Evolutionary conservation across 2,797 vertebrate genomes (phyloP), one percentile per base, ranked within the genome.

Genomic region (Bradypodion pumilum): DNA sequence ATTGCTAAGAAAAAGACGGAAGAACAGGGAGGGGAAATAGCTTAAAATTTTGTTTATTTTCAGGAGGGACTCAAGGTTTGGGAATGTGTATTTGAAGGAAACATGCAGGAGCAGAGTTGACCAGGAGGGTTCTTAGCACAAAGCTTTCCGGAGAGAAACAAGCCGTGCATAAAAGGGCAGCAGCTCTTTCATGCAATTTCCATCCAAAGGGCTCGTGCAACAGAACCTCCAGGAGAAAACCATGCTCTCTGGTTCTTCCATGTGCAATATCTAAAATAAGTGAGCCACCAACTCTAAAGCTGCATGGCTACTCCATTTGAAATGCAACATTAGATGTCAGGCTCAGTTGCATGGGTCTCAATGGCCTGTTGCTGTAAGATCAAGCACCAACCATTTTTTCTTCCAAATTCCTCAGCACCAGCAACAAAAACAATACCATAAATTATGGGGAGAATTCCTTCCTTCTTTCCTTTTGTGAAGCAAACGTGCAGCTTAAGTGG

Each of bases 401-500:
- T 80, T 74, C 77, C 52, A 0, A 82, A 90, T 90, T 80, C 93
- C 91, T 88, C 52, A 85, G 89, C 81, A 87, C 83, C 82, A 91
- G 88, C 81, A 91, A n/a, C n/a, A 21, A 56, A 56, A 90, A 37
- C 91, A 79, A 72, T 77, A 93, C 88, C 84, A 87, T 91, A 89
- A 1, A 4, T 87, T 89, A 90, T 56, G 76, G 75, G 88, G 81
- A 87, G 63, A 46, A 78, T 68, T 84, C 73, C 46, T 84, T 44
- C 63, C 23, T 74, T 66, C 65, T 83, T 89, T 78, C 81, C 37
- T 29, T 1, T 69, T 73, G 0, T 0, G 23, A 49, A 35, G 29
- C n/a, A 69, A 75, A 0, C 0, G 76, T 69, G 27, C 78, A 84
- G 86, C 89, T 95, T 81, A 96, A 70, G 94, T 12, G 37, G 95